These are phyloP conservation scores for Drosophila auraria DNA, from an alignment of 1,140 invertebrate genomes.

Conservation along the genomic window DNA sequence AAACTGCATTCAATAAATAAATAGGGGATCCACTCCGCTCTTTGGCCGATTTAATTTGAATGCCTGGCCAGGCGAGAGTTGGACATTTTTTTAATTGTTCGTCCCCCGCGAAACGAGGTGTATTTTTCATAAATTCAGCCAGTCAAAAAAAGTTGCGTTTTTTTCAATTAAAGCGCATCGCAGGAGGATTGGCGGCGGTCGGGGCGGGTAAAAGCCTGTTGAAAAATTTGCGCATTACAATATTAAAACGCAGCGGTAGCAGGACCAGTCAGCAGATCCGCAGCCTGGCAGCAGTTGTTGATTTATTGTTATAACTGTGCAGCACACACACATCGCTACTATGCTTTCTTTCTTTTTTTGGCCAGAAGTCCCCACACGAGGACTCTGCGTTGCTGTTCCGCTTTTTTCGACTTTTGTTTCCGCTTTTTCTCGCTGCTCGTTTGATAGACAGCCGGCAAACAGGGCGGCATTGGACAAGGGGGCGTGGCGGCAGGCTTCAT, in stretches of 20 bases:
- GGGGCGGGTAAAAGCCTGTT: slow-evolving; percentile 46
- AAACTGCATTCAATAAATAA: slow-evolving; percentile 75
- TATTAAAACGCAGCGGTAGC: slow-evolving; percentile 70
- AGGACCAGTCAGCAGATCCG: slow-evolving; percentile 58
- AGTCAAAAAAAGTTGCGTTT: slow-evolving; percentile 45
- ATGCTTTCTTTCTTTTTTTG: slow-evolving; percentile 35
- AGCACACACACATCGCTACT: slow-evolving; percentile 28
- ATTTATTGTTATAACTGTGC: slow-evolving; percentile 81
- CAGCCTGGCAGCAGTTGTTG: slow-evolving; percentile 73
- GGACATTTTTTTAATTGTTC: slow-evolving; percentile 66
- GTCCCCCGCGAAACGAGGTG: slow-evolving; percentile 20
- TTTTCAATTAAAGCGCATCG: slow-evolving; percentile 69
- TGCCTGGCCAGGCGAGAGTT: slow-evolving; percentile 27
- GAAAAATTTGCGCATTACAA: slow-evolving; percentile 77
- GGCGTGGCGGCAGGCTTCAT: slow-evolving; percentile 63
- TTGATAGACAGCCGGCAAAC: slow-evolving; percentile 79
- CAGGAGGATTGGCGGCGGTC: slow-evolving; percentile 9
- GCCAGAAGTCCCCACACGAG: slow-evolving; percentile 34
- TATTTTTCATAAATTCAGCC: slow-evolving; percentile 54
- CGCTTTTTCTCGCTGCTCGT: slow-evolving; percentile 43
- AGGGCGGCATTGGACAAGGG: slow-evolving; percentile 24
- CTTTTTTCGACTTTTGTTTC: slow-evolving; percentile 77
- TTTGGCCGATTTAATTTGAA: slow-evolving; percentile 50
- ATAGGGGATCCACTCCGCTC: slow-evolving; percentile 38
- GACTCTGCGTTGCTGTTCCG: slow-evolving; percentile 29